These are phyloP conservation scores for Conopomorpha cramerella DNA, from an alignment of 1,140 invertebrate genomes.

Conservation along the genomic window DNA sequence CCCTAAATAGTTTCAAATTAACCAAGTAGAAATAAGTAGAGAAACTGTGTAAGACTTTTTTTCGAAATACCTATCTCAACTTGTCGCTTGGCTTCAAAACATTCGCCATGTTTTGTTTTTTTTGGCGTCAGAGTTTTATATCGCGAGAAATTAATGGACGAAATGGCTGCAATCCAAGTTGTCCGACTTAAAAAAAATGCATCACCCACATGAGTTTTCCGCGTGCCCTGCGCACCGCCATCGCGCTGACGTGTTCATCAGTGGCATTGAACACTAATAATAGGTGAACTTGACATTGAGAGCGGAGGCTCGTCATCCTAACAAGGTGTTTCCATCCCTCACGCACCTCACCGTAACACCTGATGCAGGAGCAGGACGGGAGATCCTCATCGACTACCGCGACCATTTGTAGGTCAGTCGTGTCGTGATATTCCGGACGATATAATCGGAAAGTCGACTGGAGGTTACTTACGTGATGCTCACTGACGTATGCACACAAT, in stretches of 20 bases:
- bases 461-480: constrained; percentile 54
- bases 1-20: no score
- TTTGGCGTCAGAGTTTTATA: no score
- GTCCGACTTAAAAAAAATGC: constrained; percentile 5
- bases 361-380: constrained; percentile 25
- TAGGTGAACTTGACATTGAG: constrained; percentile 60
- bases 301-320: constrained; percentile 53
- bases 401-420: constrained; percentile 57
- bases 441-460: constrained; percentile 56
- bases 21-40: no score
- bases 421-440: constrained; percentile 51
- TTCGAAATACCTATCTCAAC: no score
- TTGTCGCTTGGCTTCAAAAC: no score
- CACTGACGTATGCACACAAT: no score
- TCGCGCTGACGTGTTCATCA: constrained; percentile 41
- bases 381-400: constrained; percentile 28
- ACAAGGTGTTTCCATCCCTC: constrained; percentile 33
- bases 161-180: constrained; percentile 1
- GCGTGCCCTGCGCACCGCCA: constrained; percentile 19
- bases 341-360: constrained; percentile 15
- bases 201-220: constrained; percentile 15
- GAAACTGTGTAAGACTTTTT: no score
- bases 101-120: no score
- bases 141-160: neutral
- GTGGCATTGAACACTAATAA: constrained; percentile 59